Evolutionary conservation across 2,797 vertebrate species (phyloP).

Genomic region (Tauraco hartlaubi): DNA sequence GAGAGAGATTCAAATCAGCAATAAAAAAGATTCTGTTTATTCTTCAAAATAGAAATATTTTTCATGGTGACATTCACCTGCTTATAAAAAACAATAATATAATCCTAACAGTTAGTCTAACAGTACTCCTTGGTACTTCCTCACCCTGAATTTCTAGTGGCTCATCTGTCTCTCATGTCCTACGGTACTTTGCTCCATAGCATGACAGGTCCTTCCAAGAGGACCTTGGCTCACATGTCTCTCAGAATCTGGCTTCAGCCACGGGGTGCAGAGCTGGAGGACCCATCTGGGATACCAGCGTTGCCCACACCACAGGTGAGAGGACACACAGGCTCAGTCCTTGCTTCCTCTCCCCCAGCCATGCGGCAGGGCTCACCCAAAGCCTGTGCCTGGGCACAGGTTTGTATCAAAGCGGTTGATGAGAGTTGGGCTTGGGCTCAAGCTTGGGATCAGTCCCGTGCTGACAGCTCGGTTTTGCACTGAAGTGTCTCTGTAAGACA

Average conservation of each 20-base stretch:
- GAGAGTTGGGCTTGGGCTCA: neutral
- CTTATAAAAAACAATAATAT: neutral
- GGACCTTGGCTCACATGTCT: neutral
- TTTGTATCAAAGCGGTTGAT: neutral
- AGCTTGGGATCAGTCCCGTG: neutral
- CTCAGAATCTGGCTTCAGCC: neutral
- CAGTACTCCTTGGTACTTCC: neutral
- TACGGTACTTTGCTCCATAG: neutral
- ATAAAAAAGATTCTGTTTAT: neutral
- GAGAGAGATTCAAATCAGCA: neutral
- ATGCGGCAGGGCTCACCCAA: neutral
- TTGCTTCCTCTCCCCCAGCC: neutral
- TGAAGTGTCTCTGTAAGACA: neutral
- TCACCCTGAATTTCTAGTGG: neutral
- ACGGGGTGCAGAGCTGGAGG: neutral
- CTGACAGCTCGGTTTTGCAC: neutral
- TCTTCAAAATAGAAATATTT: neutral
- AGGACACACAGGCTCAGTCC: neutral
- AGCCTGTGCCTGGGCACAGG: neutral
- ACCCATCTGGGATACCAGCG: rapidly evolving
- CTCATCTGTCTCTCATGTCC: neutral
- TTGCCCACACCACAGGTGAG: neutral
- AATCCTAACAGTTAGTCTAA: neutral
- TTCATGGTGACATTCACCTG: neutral
- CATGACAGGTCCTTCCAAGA: neutral